Percentiles rank a stretch among this genome's conserved stretches.
Evolutionary conservation across 2,113 vertebrate species (phyloP).

Genomic region (Dicrurus megarhynchus): DNA sequence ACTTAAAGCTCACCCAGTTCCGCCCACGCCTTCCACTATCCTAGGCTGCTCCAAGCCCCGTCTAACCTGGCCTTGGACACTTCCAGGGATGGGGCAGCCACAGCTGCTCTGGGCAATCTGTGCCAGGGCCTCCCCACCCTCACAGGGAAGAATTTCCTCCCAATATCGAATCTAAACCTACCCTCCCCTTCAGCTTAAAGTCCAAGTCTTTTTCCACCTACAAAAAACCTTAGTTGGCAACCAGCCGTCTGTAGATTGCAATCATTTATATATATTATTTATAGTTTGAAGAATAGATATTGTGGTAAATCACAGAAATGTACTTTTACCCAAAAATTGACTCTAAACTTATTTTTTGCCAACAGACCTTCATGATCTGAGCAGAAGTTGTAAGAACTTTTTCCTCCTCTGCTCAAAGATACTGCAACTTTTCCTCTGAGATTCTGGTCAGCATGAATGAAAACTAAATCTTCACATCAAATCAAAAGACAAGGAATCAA

Average conservation of each 20-base stretch:
- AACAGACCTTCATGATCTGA: background rate
- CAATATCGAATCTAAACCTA: background rate
- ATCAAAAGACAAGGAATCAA: background rate
- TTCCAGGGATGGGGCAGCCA: background rate
- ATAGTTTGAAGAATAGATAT: background rate
- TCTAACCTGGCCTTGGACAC: background rate
- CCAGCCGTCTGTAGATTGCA: background rate
- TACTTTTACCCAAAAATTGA: background rate
- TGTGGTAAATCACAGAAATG: background rate
- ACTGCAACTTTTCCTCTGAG: background rate
- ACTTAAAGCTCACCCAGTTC: background rate
- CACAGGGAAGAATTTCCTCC: background rate
- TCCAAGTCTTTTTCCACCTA: background rate
- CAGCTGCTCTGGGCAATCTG: background rate
- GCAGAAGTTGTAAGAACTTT: background rate
- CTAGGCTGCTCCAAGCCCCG: background rate
- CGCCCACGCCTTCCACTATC: background rate
- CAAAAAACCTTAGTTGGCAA: background rate
- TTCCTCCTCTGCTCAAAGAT: background rate
- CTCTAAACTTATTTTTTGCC: background rate
- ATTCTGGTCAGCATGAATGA: background rate
- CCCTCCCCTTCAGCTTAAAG: background rate
- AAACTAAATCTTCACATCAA: background rate
- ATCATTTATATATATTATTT: background rate
- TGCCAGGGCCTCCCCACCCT: background rate